Conservation (phyloP, 2,113 vertebrate genomes). For the Indri indri region DNA sequence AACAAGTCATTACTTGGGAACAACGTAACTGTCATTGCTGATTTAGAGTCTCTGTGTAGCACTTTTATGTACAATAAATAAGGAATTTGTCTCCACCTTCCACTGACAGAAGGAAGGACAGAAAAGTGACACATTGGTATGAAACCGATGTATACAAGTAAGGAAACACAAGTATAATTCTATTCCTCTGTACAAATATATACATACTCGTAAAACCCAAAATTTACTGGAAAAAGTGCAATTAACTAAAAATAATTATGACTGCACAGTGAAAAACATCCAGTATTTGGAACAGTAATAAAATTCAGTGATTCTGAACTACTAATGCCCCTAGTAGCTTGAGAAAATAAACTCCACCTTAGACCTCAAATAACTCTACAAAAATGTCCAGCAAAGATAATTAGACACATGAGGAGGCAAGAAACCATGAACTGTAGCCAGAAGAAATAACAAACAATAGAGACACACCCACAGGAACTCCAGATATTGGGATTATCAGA, state of each 20-base stretch:
- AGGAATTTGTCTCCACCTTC: neutral
- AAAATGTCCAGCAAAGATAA: neutral
- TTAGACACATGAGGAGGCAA: neutral
- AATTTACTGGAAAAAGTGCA: neutral
- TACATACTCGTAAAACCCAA: neutral
- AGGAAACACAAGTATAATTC: neutral
- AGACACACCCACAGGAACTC: neutral
- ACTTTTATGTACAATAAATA: neutral
- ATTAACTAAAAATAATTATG: slow-evolving; percentile 21
- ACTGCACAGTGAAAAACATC: neutral
- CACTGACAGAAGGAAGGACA: neutral
- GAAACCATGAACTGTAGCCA: neutral
- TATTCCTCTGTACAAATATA: neutral
- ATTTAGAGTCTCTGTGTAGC: neutral
- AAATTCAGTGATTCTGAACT: neutral
- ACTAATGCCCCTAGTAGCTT: neutral
- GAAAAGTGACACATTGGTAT: neutral
- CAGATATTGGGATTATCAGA: neutral
- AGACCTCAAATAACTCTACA: neutral
- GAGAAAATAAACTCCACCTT: neutral
- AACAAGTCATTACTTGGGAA: neutral
- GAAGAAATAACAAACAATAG: neutral
- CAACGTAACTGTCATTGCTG: neutral
- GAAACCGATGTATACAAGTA: neutral
- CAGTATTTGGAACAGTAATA: neutral